Conservation (phyloP, 2,113 vertebrate genomes). For the Hoplias malabaricus region DNA sequence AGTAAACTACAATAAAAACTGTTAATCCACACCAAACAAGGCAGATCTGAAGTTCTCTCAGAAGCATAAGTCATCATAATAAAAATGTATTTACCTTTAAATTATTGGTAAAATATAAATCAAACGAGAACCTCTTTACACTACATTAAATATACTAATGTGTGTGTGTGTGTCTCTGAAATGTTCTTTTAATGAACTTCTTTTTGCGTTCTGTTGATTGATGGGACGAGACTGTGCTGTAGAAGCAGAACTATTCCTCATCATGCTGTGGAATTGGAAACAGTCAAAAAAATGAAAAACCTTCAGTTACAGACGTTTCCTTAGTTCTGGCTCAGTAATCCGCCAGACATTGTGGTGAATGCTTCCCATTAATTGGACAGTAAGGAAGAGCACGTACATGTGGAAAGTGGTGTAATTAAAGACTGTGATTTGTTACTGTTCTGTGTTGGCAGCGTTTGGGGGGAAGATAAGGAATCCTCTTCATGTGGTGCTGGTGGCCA, state of each 20-base stretch:
- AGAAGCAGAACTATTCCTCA: not conserved
- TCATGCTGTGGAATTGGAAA: not conserved
- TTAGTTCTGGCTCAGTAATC: not conserved
- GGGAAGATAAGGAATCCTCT: slow-evolving; percentile 88
- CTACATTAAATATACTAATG: too few species aligned
- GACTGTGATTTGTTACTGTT: not conserved
- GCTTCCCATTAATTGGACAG: not conserved
- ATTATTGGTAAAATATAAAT: too few species aligned
- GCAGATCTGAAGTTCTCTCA: too few species aligned
- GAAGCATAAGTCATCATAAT: too few species aligned
- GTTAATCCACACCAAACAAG: too few species aligned
- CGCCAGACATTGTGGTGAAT: not conserved
- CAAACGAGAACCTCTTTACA: too few species aligned
- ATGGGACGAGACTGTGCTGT: not conserved
- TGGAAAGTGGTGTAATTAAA: slow-evolving; percentile 35
- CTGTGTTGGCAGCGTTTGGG: slow-evolving; percentile 78
- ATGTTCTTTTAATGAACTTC: not conserved
- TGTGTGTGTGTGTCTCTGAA: too few species aligned
- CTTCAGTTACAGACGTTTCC: not conserved
- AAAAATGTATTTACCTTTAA: too few species aligned
- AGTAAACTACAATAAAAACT: too few species aligned
- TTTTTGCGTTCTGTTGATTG: not conserved
- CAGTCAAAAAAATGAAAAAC: too few species aligned
- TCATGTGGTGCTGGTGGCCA: slow-evolving; percentile 86
- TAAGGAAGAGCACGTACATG: not conserved